Percentiles rank a stretch among this genome's conserved stretches.
Conservation (phyloP, 2,113 vertebrate species). For the Catharus fuscescens region DNA sequence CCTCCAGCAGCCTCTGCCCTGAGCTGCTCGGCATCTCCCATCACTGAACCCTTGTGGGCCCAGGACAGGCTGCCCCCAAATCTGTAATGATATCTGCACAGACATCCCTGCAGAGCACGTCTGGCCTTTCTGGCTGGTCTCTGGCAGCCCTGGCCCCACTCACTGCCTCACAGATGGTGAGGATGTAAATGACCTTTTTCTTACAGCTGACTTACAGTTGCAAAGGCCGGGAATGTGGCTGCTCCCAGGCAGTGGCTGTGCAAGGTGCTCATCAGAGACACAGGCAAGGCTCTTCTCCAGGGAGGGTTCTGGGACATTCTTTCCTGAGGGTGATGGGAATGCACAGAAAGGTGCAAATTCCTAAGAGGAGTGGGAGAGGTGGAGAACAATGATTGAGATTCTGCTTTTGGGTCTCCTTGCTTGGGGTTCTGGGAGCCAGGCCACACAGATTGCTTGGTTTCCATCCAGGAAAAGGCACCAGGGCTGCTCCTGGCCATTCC, state of each 20-base stretch:
- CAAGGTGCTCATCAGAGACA: neutral
- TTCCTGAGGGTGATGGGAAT: neutral
- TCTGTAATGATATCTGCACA: neutral
- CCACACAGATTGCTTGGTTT: neutral
- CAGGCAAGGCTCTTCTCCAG: neutral
- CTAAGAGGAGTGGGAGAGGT: neutral
- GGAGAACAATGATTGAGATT: neutral
- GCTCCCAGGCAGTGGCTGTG: fast-evolving
- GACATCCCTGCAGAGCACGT: neutral
- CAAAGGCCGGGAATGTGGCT: neutral
- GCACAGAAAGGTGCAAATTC: neutral
- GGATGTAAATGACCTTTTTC: neutral
- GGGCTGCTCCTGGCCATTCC: neutral
- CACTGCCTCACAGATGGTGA: neutral
- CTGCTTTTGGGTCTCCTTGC: neutral
- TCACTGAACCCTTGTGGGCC: neutral
- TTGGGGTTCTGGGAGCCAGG: neutral
- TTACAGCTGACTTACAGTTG: neutral
- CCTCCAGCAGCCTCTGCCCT: neutral
- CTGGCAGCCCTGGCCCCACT: neutral
- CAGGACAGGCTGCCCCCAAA: neutral
- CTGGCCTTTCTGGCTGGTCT: neutral
- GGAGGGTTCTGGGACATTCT: neutral
- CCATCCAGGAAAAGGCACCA: neutral
- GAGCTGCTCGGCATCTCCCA: neutral